These are phyloP conservation scores for Borostomias antarcticus DNA, from an alignment of 2,797 vertebrate species.

Conservation along the genomic window DNA sequence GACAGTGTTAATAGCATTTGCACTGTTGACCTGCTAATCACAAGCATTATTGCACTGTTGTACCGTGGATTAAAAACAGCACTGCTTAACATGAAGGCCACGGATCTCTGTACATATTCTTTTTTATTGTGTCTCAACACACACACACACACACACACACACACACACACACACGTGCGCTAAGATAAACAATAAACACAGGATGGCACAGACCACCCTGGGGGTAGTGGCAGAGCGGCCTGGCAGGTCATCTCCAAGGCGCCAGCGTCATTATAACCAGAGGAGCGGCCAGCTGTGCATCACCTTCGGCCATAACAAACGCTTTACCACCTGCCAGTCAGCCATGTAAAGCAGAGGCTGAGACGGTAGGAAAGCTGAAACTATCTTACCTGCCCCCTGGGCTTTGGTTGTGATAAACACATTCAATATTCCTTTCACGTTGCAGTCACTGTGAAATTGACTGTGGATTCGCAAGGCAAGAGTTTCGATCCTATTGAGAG, in stretches of 20 bases:
- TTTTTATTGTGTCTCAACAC: too few species aligned
- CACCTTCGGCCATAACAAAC: not conserved
- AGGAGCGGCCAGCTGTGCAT: not conserved
- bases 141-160: too few species aligned
- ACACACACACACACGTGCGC: not conserved
- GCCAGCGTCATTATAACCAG: not conserved
- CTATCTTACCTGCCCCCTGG: not conserved
- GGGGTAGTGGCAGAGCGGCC: not conserved
- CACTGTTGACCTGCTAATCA: too few species aligned
- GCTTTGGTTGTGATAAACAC: not conserved
- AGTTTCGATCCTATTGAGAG: not conserved
- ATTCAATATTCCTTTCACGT: not conserved
- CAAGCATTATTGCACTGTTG: too few species aligned
- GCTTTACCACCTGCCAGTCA: not conserved
- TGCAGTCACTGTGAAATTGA: not conserved
- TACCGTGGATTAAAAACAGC: too few species aligned
- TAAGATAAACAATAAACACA: not conserved
- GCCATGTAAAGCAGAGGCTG: not conserved
- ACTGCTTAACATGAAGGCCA: too few species aligned
- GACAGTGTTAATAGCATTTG: too few species aligned
- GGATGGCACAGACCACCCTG: not conserved
- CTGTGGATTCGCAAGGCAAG: not conserved
- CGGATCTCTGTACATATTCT: too few species aligned
- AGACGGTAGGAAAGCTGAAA: too few species aligned
- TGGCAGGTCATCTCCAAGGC: not conserved